Conservation (phyloP, 2,888 invertebrate species). For the Pachycephus smyrnensis region DNA sequence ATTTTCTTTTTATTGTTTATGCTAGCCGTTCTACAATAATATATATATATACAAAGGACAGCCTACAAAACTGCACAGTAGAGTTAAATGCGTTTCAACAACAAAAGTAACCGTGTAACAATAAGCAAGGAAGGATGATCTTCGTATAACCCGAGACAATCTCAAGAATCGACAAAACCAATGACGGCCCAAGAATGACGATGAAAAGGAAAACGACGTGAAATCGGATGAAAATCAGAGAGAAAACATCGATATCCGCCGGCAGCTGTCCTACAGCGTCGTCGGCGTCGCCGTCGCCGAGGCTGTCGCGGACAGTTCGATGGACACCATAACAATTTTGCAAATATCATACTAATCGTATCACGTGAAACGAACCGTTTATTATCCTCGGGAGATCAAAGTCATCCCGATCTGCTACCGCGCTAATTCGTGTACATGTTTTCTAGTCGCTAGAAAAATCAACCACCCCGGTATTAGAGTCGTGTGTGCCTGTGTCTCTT, state of each 20-base stretch:
- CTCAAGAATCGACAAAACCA: conserved; percentile 5
- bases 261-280: no score
- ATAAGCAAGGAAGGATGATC: background rate
- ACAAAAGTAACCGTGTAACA: conserved; percentile 12
- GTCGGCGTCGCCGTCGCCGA: no score
- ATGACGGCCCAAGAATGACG: conserved; percentile 1
- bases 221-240: background rate
- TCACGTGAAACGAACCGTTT: background rate
- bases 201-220: background rate
- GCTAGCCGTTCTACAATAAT: conserved; percentile 32
- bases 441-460: conserved; percentile 23
- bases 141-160: background rate
- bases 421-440: conserved; percentile 13
- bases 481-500: conserved; percentile 16
- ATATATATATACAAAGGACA: conserved; percentile 35
- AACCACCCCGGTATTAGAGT: conserved; percentile 17
- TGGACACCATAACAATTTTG: background rate
- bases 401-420: no score
- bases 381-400: no score
- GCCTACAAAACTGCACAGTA: conserved; percentile 30
- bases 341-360: background rate
- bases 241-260: background rate
- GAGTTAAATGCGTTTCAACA: conserved; percentile 16
- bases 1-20: conserved; percentile 28
- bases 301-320: no score